Base-by-base conservation (phyloP, 2,888 invertebrate genomes). In the Sclerodermus sp. region DNA sequence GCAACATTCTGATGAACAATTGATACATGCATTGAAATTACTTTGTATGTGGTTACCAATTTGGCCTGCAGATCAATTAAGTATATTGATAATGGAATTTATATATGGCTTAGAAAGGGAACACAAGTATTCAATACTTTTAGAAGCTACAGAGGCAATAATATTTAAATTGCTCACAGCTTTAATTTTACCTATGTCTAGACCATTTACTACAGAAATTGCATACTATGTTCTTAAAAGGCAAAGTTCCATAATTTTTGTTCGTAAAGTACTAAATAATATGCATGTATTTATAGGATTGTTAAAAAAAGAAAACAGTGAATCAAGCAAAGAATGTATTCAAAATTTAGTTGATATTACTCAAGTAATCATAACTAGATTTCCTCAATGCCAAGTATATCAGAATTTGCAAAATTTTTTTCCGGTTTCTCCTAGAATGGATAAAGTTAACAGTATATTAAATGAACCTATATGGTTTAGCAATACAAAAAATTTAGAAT, bases 31-130 rank as follows among this genome's bases (percentile, higher is more conserved):
- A 0, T 79, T 90, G 1, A 80, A 81, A 15, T 82, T 86, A 41
- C 78, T 91, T 1, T 89, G 87, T 66, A 79, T 79, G n/a, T 90
- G 90, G 89, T 73, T 88, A 47, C 80, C 82, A 1, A 80, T 82
- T 47, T 87, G 86, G 82, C 82, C 82, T 53, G 85, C 86, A 0
- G 82, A 85, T 1, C 83, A 84, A 40, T 79, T 90, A 0, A 84
- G 85, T 18, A 80, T 83, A 9, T 86, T 90, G 84, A 83, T 89
- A 1, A 78, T 86, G 64, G 83, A 85, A 2, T 85, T 87, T 58
- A 84, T 90, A 65, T 82, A 81, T 58, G 86, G 85, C 0, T 76
- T 90, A 18, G 85, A 86, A 47, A 58, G 58, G 1, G 75, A 79
- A 29, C 80, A 82, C 17, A 82, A 83, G 17, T 82, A 78, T 57